Conservation (phyloP, 2,888 invertebrate species). For the Tenthredo mesomela region DNA sequence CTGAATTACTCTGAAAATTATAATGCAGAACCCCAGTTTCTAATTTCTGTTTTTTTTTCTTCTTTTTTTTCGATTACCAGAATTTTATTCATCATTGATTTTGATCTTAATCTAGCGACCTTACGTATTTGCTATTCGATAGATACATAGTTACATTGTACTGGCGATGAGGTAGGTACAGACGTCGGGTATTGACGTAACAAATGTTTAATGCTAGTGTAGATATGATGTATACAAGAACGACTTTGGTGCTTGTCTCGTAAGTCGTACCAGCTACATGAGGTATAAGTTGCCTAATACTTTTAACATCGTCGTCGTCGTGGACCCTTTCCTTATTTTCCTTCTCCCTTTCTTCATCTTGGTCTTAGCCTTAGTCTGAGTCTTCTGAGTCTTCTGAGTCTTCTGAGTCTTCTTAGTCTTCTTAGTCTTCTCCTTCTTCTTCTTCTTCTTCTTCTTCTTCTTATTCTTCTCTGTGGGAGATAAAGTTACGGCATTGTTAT, state of each 20-base stretch:
- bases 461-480: constrained; percentile 34
- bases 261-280: constrained; percentile 29
- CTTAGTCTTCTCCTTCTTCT: neutral
- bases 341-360: neutral
- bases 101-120: neutral
- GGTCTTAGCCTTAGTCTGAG: neutral
- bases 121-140: neutral
- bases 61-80: neutral
- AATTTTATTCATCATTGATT: neutral
- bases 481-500: constrained; percentile 37
- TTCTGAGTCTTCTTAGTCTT: no score
- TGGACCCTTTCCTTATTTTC: neutral
- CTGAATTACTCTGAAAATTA: neutral
- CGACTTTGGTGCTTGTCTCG: neutral
- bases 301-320: constrained; percentile 16
- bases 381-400: constrained; percentile 15
- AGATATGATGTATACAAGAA: constrained; percentile 15
- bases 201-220: constrained; percentile 19
- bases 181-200: constrained; percentile 1
- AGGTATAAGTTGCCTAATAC: constrained; percentile 42
- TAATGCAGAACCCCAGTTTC: neutral
- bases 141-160: neutral
- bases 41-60: neutral
- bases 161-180: neutral
- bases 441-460: constrained; percentile 22